These are phyloP conservation scores for Trichoplax adhaerens DNA, from an alignment of 37 sponge, comb jelly and placozoan species.

Conservation along the genomic window DNA sequence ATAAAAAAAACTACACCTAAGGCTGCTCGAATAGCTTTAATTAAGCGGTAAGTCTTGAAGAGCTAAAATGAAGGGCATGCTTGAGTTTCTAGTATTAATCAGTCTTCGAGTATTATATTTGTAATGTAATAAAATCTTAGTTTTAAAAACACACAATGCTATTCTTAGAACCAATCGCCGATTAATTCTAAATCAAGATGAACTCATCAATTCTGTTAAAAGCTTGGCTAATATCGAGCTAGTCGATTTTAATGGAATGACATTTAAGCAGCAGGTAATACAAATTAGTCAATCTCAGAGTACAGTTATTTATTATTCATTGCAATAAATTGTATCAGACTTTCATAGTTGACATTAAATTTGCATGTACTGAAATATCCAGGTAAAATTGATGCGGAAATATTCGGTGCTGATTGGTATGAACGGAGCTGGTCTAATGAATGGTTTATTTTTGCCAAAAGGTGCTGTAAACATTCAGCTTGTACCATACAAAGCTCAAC, in stretches of 20 bases:
- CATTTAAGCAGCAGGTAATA: slow-evolving; percentile 16
- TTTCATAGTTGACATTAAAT: too few relatives aligned
- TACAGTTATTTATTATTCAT: too few relatives aligned
- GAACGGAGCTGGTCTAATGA: slow-evolving; percentile 27
- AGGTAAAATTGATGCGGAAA: slow-evolving; percentile 15
- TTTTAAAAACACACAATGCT: neutral
- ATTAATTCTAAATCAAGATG: slow-evolving; percentile 12
- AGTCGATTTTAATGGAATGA: slow-evolving; percentile 17
- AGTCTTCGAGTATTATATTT: too few relatives aligned
- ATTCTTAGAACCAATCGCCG: slow-evolving; percentile 3
- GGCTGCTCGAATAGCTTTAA: too few relatives aligned
- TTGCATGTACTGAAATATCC: neutral
- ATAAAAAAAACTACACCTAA: too few relatives aligned
- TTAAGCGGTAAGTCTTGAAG: too few relatives aligned
- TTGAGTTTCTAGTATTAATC: too few relatives aligned
- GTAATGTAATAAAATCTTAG: too few relatives aligned
- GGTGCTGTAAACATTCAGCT: slow-evolving; percentile 22
- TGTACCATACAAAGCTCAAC: slow-evolving; percentile 18
- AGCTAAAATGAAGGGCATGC: too few relatives aligned
- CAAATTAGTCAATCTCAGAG: too few relatives aligned
- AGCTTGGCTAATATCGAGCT: slow-evolving; percentile 4
- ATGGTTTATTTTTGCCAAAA: slow-evolving; percentile 21
- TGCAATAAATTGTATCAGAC: too few relatives aligned
- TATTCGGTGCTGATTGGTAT: slow-evolving; percentile 29
- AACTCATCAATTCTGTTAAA: slow-evolving; percentile 5